These are phyloP conservation scores for Plutomurus gul DNA, from an alignment of 1,140 invertebrate species.

Conservation along the genomic window DNA sequence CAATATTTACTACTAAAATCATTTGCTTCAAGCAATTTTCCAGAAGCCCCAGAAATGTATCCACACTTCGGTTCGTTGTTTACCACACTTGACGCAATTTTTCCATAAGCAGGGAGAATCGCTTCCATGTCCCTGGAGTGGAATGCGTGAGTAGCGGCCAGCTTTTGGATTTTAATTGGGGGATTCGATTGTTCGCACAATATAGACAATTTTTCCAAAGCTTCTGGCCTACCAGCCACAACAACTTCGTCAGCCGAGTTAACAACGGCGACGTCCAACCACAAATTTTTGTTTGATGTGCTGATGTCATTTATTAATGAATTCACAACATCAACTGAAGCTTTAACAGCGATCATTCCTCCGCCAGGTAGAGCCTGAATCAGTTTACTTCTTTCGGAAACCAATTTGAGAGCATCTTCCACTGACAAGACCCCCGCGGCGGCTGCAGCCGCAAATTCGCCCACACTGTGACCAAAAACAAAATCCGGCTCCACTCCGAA, in stretches of 20 bases:
- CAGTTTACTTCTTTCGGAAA: conserved; percentile 29
- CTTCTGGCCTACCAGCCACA: neutral
- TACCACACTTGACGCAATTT: too few species aligned
- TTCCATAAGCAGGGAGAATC: conserved; percentile 23
- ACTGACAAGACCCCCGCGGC: conserved; percentile 24
- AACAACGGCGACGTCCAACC: conserved; percentile 33
- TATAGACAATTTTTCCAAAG: neutral
- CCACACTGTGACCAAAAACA: conserved; percentile 45
- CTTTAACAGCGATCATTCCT: conserved; percentile 40
- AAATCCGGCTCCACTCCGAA: conserved; percentile 41
- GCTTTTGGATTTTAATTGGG: neutral
- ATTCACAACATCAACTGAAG: neutral
- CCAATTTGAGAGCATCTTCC: conserved; percentile 36
- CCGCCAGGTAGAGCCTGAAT: conserved; percentile 15
- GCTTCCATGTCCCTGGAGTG: conserved; percentile 39
- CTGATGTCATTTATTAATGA: neutral
- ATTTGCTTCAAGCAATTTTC: neutral
- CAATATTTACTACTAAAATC: neutral
- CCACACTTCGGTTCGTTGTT: neutral
- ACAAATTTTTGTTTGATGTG: neutral
- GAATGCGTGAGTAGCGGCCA: conserved; percentile 32
- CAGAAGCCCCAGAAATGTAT: neutral
- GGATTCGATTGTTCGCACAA: neutral
- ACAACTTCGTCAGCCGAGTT: conserved; percentile 34
- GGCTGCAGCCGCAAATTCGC: conserved; percentile 45